phyloP scores from a whole-genome alignment of 1,140 invertebrate species.

The Anastrepha ludens region DNA sequence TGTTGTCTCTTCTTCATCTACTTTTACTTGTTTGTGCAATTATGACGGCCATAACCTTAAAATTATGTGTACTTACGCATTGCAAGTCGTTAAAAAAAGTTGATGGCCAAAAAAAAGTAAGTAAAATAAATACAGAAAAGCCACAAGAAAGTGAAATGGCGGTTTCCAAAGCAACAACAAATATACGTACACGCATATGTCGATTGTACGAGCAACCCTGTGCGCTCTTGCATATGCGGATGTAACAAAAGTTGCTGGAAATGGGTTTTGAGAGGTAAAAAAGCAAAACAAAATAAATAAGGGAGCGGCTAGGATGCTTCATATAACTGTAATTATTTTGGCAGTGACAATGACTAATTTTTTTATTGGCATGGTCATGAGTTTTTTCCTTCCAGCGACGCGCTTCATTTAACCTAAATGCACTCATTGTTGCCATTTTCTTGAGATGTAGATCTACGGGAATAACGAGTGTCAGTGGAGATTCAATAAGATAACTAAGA shows the following conservation, averaged over 20 bases:
- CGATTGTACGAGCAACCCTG: too few relatives aligned
- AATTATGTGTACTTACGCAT: slow-evolving; percentile 37
- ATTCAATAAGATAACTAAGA: too few relatives aligned
- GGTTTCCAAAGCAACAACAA: slow-evolving; percentile 20
- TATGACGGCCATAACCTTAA: slow-evolving; percentile 54
- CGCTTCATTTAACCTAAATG: too few relatives aligned
- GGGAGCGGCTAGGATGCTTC: neutral
- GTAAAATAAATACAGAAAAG: neutral
- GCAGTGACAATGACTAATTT: slow-evolving; percentile 12
- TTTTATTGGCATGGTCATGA: neutral
- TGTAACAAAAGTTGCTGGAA: neutral
- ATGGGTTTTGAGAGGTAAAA: neutral
- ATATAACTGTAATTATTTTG: slow-evolving; percentile 27
- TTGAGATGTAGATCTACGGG: too few relatives aligned
- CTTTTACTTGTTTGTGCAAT: slow-evolving; percentile 28
- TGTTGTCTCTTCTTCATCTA: neutral
- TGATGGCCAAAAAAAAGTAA: slow-evolving; percentile 14
- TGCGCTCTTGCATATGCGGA: neutral
- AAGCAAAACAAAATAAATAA: neutral
- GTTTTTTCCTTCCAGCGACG: too few relatives aligned
- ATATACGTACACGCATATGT: neutral
- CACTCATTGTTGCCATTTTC: too few relatives aligned
- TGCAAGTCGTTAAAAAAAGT: neutral
- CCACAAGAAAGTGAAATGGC: slow-evolving; percentile 8
- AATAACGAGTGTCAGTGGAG: neutral